A percentile compares a stretch with the other conserved stretches of the same genome.
phyloP scores from a whole-genome alignment of 2,797 vertebrate species.

The Schizothorax lantsangensis region DNA sequence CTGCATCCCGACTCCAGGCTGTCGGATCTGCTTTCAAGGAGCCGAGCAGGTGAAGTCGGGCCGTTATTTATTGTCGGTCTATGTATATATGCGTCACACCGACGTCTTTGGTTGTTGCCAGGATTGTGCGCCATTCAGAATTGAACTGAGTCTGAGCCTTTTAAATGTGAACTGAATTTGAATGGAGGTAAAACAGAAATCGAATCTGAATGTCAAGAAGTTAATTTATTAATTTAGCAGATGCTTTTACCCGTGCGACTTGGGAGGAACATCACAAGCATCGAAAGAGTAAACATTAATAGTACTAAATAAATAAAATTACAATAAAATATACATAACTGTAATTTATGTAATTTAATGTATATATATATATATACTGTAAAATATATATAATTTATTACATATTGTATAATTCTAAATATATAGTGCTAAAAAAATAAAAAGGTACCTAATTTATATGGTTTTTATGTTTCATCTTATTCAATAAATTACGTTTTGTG shows the following conservation, averaged over 20 bases:
- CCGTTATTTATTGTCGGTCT: neutral
- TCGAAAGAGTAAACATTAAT: neutral
- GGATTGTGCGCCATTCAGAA: neutral
- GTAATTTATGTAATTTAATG: no score
- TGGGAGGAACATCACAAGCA: neutral
- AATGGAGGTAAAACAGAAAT: neutral
- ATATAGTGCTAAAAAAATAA: no score
- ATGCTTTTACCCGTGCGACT: neutral
- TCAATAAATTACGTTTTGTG: no score
- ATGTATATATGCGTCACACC: neutral
- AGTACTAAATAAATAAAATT: neutral
- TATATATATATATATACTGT: neutral
- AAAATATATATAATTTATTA: no score
- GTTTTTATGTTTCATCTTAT: no score
- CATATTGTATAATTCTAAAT: no score
- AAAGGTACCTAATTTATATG: no score
- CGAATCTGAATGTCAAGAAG: neutral
- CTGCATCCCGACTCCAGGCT: conserved; percentile 86
- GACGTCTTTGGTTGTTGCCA: neutral
- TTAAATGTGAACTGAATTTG: neutral
- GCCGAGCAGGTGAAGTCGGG: conserved; percentile 84
- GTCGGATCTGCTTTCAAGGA: conserved; percentile 94
- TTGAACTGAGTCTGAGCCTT: neutral
- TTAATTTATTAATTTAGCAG: neutral
- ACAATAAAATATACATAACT: neutral